Evolutionary conservation across 2,888 invertebrate genomes (phyloP), one percentile per base, ranked within the genome.

Genomic region (Melipona bicolor): DNA sequence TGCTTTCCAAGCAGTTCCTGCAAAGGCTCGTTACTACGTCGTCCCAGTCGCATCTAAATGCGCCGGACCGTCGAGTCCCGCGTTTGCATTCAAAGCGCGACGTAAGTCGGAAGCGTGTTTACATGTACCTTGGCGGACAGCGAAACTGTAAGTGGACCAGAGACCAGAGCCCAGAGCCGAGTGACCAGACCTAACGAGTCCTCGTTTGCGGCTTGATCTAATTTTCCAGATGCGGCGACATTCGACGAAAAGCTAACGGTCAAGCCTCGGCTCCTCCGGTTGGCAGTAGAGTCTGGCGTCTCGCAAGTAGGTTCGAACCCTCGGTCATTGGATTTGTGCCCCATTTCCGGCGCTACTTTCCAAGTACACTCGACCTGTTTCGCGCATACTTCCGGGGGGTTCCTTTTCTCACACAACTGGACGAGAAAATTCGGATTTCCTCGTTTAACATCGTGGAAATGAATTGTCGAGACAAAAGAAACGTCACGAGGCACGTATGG

Each of bases 161-260:
- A 59, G n/a, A n/a, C n/a, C n/a, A n/a, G n/a, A n/a, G n/a, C n/a
- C 9, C 61, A 17, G 17, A 4, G 17, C 61, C 70, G 78, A 85
- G 81, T 78, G 86, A 79, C 82, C 86, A 49, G 50, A 73, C 85
- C 75, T 86, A 86, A 86, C 85, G 85, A 86, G 79, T 73, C 76
- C 70, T 72, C 82, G 86, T 86, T 71, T 81, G 78, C 73, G 69
- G 69, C 56, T 73, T 74, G 76, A 86, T 86, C 82, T 67, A 86
- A 86, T 86, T 86, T 73, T 62, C 86, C 62, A 59, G 70, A 76
- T 62, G 75, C 85, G 54, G 15, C 24, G 49, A 50, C 61, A 36
- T 85, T 69, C 78, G 73, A 24, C 54, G 81, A 62, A 67, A 75
- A 81, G 77, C 56, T 64, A 71, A 52, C 77, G 59, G 24, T 19